phyloP scores from a whole-genome alignment of 1,140 invertebrate genomes.

The Hydropsyche tenuis region DNA sequence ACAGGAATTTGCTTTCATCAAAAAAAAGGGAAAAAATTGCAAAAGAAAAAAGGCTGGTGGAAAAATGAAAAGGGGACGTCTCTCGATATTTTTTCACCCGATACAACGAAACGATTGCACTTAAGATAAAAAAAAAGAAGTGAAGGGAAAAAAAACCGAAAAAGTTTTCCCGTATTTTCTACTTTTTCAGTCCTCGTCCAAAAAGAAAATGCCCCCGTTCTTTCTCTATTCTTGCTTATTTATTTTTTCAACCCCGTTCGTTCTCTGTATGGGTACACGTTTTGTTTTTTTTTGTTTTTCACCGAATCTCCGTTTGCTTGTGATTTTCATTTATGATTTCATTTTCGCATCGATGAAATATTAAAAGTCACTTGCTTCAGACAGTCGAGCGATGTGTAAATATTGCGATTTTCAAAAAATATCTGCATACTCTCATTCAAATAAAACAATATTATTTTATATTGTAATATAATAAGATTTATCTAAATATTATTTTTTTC shows the following conservation, averaged over 20 bases:
- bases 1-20: slow-evolving; percentile 32
- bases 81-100: slow-evolving; percentile 25
- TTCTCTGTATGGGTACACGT: background rate
- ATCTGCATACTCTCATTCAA: too few species aligned
- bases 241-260: background rate
- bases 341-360: background rate
- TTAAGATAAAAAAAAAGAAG: slow-evolving; percentile 26
- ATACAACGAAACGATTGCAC: slow-evolving; percentile 34
- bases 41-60: background rate
- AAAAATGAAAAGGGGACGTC: slow-evolving; percentile 6
- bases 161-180: slow-evolving; percentile 31
- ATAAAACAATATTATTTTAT: too few species aligned
- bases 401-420: too few species aligned
- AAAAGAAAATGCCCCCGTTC: slow-evolving; percentile 8
- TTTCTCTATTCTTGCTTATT: background rate
- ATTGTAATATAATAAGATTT: too few species aligned
- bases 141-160: too few species aligned
- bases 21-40: slow-evolving; percentile 10
- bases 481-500: too few species aligned
- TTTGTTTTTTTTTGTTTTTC: background rate
- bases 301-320: background rate
- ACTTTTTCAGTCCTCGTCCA: slow-evolving; percentile 7
- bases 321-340: slow-evolving; percentile 5
- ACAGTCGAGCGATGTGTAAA: too few species aligned
- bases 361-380: too few species aligned